phyloP scores from a whole-genome alignment of 1,140 invertebrate genomes.

The Diabrotica undecimpunctata region DNA sequence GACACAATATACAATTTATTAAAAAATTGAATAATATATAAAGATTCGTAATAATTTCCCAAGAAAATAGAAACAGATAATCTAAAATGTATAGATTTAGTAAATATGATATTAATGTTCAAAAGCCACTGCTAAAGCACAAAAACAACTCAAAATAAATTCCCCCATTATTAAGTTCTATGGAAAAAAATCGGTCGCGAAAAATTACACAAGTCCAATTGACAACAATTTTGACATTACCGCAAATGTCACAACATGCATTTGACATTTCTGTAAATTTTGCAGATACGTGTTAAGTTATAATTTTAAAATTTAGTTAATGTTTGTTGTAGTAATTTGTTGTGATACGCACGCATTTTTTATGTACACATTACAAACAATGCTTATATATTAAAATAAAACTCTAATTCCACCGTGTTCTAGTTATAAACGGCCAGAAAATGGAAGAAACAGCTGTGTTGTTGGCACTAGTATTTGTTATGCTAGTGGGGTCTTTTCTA shows the following conservation, averaged over 20 bases:
- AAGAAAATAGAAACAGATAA: no score
- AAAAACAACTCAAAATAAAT: no score
- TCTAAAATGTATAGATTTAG: no score
- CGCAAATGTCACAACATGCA: not conserved
- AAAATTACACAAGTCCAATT: no score
- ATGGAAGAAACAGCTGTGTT: constrained; percentile 85
- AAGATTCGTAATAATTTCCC: no score
- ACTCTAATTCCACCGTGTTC: constrained; percentile 14
- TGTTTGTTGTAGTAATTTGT: constrained; percentile 2
- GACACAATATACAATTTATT: no score
- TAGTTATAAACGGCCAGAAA: constrained; percentile 32
- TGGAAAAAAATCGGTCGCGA: no score
- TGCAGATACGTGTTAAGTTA: constrained; percentile 5
- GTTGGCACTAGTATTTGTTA: constrained; percentile 78
- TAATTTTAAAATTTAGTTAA: constrained; percentile 4
- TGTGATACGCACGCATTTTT: constrained; percentile 36
- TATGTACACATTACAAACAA: constrained; percentile 9
- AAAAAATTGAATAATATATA: no score
- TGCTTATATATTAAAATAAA: constrained; percentile 9
- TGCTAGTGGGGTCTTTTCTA: constrained; percentile 93
- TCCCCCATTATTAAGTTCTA: no score
- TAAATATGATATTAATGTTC: no score
- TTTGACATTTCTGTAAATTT: not conserved
- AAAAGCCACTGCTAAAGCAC: no score
- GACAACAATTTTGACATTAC: no score